These are phyloP conservation scores for Psittacara wagleri DNA, from an alignment of 2,113 vertebrate genomes.

Conservation along the genomic window DNA sequence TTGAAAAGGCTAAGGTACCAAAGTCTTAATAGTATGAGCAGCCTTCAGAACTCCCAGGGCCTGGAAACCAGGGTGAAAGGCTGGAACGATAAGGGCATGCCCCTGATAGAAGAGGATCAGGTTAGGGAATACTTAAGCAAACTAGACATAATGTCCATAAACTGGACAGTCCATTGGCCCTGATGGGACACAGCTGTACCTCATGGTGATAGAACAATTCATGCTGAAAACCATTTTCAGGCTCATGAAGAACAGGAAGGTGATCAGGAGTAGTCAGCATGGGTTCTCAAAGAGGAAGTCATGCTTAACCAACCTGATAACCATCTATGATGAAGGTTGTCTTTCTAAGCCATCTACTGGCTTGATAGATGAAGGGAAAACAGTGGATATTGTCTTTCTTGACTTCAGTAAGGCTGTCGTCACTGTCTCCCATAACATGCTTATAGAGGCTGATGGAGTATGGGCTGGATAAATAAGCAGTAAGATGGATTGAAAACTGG, in stretches of 20 bases:
- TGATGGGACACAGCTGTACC: background rate
- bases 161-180: background rate
- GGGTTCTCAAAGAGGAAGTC: background rate
- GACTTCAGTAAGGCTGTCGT: background rate
- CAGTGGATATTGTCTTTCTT: background rate
- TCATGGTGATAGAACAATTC: background rate
- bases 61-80: background rate
- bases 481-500: background rate
- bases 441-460: background rate
- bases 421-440: background rate
- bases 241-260: background rate
- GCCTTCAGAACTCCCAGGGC: background rate
- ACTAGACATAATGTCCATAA: background rate
- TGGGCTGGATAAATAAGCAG: background rate
- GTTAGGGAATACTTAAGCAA: background rate
- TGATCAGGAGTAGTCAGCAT: background rate
- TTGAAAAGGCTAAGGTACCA: background rate
- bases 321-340: background rate
- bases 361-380: background rate
- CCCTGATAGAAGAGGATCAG: background rate
- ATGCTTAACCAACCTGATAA: background rate
- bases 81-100: background rate
- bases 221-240: background rate
- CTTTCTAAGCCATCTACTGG: background rate
- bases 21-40: background rate